Conservation (phyloP, 1,140 invertebrate genomes). For the Kradibia gibbosae region DNA sequence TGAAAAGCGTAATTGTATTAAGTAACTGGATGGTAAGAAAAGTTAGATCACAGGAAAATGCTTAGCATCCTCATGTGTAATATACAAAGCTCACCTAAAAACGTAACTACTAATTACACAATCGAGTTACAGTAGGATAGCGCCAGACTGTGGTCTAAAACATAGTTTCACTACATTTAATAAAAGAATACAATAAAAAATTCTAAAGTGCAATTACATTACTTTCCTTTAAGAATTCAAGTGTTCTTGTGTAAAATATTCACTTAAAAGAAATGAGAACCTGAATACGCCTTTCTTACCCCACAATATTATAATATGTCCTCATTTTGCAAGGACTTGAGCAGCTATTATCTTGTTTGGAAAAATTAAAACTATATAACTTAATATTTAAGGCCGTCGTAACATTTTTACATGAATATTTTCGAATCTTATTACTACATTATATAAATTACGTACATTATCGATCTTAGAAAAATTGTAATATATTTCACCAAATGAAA, state of each 20-base stretch:
- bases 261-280: not conserved
- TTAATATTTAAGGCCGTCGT: too few species aligned
- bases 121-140: slow-evolving; percentile 25
- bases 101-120: slow-evolving; percentile 47
- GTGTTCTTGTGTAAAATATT: not conserved
- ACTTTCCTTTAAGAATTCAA: not conserved
- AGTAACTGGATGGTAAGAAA: slow-evolving; percentile 23
- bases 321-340: not conserved
- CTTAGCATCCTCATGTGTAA: not conserved
- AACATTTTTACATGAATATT: too few species aligned
- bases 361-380: too few species aligned
- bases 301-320: not conserved
- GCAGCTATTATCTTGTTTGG: not conserved
- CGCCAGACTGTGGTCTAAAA: slow-evolving; percentile 12
- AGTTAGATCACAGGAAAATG: slow-evolving; percentile 31
- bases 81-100: not conserved
- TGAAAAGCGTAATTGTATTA: not conserved
- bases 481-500: too few species aligned
- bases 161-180: slow-evolving; percentile 45
- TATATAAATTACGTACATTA: too few species aligned
- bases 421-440: too few species aligned
- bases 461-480: too few species aligned
- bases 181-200: slow-evolving; percentile 59
- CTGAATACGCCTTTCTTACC: not conserved
- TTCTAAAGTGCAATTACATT: not conserved